These are phyloP conservation scores for Netelia melanura DNA, from an alignment of 2,888 invertebrate species.

Conservation along the genomic window DNA sequence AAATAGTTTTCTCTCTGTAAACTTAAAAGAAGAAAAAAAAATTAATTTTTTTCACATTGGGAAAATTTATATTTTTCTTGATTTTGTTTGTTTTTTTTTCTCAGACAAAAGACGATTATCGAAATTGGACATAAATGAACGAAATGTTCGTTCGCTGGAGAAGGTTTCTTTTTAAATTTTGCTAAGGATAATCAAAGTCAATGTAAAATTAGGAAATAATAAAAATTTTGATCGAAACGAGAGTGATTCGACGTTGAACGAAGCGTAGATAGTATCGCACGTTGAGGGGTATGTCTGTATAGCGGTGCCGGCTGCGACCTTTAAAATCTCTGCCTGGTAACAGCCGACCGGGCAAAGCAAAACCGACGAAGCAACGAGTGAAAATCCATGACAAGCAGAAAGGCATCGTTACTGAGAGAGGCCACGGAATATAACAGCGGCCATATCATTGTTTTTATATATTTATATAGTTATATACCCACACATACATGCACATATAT, in stretches of 20 bases:
- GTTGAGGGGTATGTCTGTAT: conserved; percentile 35
- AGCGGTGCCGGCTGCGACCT: conserved; percentile 54
- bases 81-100: not conserved
- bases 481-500: not conserved
- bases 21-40: not conserved
- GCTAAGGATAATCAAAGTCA: not conserved
- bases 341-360: conserved; percentile 69
- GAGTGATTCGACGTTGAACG: conserved; percentile 35
- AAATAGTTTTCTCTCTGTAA: not conserved
- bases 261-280: conserved; percentile 10
- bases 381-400: conserved; percentile 58
- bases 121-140: not conserved
- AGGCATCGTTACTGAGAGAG: conserved; percentile 53
- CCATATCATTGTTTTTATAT: not conserved
- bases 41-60: not conserved
- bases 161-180: not conserved
- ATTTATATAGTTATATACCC: not conserved
- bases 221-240: not conserved
- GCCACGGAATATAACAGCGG: conserved; percentile 4
- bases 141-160: not conserved
- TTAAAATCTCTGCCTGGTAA: conserved; percentile 68
- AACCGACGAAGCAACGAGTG: conserved; percentile 63
- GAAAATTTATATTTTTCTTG: not conserved
- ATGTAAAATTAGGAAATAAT: not conserved
- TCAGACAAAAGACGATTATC: not conserved